Conservation (phyloP, 2,888 invertebrate species). For the Lymantria monacha region DNA sequence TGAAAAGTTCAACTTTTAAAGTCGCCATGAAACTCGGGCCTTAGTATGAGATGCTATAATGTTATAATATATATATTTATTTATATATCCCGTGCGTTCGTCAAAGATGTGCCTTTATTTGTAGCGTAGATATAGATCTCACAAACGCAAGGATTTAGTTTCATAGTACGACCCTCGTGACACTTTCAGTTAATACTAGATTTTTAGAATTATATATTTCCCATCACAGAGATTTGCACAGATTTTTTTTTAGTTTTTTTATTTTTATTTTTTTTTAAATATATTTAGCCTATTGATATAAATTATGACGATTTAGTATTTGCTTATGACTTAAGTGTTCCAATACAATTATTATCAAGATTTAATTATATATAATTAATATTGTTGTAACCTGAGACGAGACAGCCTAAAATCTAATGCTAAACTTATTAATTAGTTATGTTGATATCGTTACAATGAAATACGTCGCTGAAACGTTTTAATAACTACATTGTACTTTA, state of each 20-base stretch:
- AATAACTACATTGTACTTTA: constrained; percentile 80
- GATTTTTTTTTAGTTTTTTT: constrained; percentile 56
- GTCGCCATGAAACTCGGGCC: constrained; percentile 61
- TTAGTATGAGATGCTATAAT: constrained; percentile 37
- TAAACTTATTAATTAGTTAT: constrained; percentile 70
- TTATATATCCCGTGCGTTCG: constrained; percentile 30
- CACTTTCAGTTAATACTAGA: constrained; percentile 75
- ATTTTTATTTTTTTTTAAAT: constrained; percentile 27
- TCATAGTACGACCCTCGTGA: constrained; percentile 56
- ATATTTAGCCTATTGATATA: constrained; percentile 76
- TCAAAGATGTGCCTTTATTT: constrained; percentile 22
- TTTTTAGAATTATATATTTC: constrained; percentile 77
- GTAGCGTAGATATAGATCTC: constrained; percentile 18
- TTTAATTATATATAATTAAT: constrained; percentile 50
- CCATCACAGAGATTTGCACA: constrained; percentile 80
- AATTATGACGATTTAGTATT: constrained; percentile 70
- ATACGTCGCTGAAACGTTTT: constrained; percentile 72
- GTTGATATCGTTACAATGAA: constrained; percentile 69
- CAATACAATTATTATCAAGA: constrained; percentile 69
- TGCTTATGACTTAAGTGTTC: constrained; percentile 69
- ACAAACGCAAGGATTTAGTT: constrained; percentile 35
- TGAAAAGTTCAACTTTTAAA: constrained; percentile 79
- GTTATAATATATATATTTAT: constrained; percentile 2
- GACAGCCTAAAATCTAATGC: constrained; percentile 69
- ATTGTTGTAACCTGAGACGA: constrained; percentile 73